Percentiles rank a stretch among this genome's conserved stretches.
phyloP scores from a whole-genome alignment of 1,140 invertebrate species.

The Thalassaphorura encarpata region DNA sequence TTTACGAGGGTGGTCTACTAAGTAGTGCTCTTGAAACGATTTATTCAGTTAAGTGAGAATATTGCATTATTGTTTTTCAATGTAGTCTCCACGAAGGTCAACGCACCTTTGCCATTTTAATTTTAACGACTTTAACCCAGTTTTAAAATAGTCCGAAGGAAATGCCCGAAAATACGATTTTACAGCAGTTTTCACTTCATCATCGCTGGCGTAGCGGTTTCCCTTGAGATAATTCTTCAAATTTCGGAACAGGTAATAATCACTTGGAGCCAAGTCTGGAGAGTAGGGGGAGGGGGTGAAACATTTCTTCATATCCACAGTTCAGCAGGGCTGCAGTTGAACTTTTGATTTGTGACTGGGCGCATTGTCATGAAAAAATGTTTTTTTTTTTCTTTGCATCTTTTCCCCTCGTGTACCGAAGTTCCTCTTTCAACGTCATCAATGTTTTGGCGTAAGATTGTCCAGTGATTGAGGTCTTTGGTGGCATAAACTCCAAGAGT shows the following conservation, averaged over 20 bases:
- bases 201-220: conserved; percentile 10
- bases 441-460: conserved; percentile 2
- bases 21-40: background rate
- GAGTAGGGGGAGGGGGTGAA: conserved; percentile 41
- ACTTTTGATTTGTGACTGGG: background rate
- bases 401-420: background rate
- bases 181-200: conserved; percentile 19
- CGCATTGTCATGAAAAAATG: conserved; percentile 4
- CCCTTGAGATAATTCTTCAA: conserved; percentile 22
- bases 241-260: conserved; percentile 38
- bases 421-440: background rate
- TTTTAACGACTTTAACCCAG: background rate
- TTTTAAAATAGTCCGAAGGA: background rate
- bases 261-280: conserved; percentile 39
- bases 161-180: conserved; percentile 9
- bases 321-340: conserved; percentile 35
- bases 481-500: background rate
- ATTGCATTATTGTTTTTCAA: background rate
- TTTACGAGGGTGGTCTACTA: background rate
- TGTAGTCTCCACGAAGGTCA: background rate
- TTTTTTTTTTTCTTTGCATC: background rate
- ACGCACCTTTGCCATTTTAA: background rate
- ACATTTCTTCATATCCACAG: conserved; percentile 39
- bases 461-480: background rate
- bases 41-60: background rate